Base-by-base conservation (phyloP, 2,888 invertebrate genomes). In the Cataglyphis livida region DNA sequence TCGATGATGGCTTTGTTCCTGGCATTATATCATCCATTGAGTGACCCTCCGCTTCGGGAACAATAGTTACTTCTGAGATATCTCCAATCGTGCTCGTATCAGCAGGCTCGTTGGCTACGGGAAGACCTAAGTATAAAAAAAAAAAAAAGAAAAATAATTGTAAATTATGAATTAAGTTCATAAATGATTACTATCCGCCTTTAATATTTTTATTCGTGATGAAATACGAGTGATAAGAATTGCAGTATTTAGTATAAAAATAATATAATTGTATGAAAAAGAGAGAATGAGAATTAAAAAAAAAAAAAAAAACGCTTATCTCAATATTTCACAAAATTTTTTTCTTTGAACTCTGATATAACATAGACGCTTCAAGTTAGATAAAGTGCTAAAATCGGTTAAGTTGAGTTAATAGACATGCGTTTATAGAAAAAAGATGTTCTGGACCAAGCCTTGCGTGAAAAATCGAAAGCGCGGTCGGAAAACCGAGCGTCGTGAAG, bases 1-100 rank as follows among this genome's bases (percentile, higher is more conserved):
- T 81, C 38, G 88, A 78, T 18, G 91, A 86, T 51, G 88, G 83
- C 41, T 90, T 91, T 25, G 91, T 91, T 10, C 91, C 92, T 21
- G 92, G 91, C 83, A 92, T 66, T 44, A 92, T 85, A 65, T 93
- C 91, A 76, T 93, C 93, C 91, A 92, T 93, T 28, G 91, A 76
- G 71, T 92, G 92, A 48, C 89, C 92, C 57, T 92, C 90, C 66
- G 81, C 83, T 41, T 89, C 87, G 41, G 88, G 70, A 68, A 84
- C 82, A 62, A 73, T 54, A 59, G 86, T 75, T n/a, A 68, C 70
- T 21, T 87, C 82, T 78, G 89, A 68, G 12, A 87, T 74, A 54
- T 76, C 87, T 61, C 62, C 74, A 79, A 79, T 75, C 70, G 82
- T 85, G 65, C 86, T 86, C n/a, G 68, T 44, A 3, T 78, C 88